Evolutionary conservation across 2,113 vertebrate genomes (phyloP), one percentile per base, ranked within the genome.

Genomic region (Cettia cetti): DNA sequence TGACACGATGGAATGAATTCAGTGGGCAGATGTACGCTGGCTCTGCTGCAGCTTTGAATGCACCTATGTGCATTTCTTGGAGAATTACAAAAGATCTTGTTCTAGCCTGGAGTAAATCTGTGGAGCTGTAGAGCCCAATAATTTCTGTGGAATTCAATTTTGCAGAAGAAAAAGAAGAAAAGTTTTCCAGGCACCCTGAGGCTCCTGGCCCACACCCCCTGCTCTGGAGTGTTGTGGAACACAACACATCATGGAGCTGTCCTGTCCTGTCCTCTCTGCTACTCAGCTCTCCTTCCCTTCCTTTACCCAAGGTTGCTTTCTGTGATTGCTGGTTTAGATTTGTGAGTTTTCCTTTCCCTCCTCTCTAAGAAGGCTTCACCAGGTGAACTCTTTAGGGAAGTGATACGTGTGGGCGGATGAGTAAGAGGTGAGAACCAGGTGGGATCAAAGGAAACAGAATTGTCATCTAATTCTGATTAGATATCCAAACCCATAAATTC

Each of bases 381-480:
- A 0, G 45, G 11, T 42, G 39, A 86, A 45, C 57, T 74, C 56
- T 53, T 74, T 5, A 84, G 56, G 65, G 69, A 70, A n/a, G 33
- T 45, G 44, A 40, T 64, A 14, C 0, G 7, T 63, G 66, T 85
- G 63, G 45, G 49, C 2, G 18, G 45, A 45, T 75, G 64, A 93
- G 59, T 70, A 75, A 92, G 65, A 90, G 74, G 42, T 90, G 85
- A 87, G 85, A 92, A 87, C 33, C 30, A 71, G 47, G 78, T 85
- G 74, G 88, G 85, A 87, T 94, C 88, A 92, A 92, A 95, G 78
- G 60, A 78, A 70, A 71, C 15, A 40, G 56, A 89, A 54, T 71
- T 87, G 28, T 69, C 13, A 17, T 70, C 66, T 83, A 86, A 69
- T 82, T 91, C 78, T 87, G 57, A 53, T 85, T 64, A 90, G 75